Evolutionary conservation across 2,797 vertebrate genomes (phyloP), one percentile per base, ranked within the genome.

Genomic region (Mareca strepera): DNA sequence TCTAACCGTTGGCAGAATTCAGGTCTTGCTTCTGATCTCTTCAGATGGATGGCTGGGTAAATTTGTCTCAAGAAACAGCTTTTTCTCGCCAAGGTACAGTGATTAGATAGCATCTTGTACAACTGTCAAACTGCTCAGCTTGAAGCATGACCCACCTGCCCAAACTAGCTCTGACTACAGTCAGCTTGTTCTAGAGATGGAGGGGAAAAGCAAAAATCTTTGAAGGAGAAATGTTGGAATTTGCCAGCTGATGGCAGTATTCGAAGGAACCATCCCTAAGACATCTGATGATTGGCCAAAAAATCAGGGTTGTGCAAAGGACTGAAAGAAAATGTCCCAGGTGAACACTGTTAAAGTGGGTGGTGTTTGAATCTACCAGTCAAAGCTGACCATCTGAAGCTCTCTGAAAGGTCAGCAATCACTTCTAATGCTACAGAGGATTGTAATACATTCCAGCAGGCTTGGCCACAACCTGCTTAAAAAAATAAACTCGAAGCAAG

Each of bases 211-310:
- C 4, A 3, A 43, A 81, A 83, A 58, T 20, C 31, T 62, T 22
- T 31, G 63, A 46, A 50, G n/a, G 53, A 85, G 85, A 94, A 79
- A 74, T 94, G 91, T 90, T 91, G 92, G 91, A 28, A 56, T 94
- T 94, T 96, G 94, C 94, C 92, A 95, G 94, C 88, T 97, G 94
- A 95, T 95, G 91, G 96, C 92, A 96, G 88, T 79, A 48, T 95
- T 94, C 3, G 78, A 92, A 95, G 92, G 93, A 88, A 56, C 94
- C 93, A 22, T 90, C 92, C 90, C 63, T 33, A 50, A 69, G 82
- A 63, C 89, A 78, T 81, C 28, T 84, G 90, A 31, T 22, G 67
- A 37, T 9, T 76, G 94, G 43, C 80, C 81, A 52, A 93, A 85
- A 31, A 58, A 18, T n/a, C 79, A 79, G 55, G n/a, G 60, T 93